Evolutionary conservation across 2,888 invertebrate genomes (phyloP).

Genomic region (Orthosia incerta): DNA sequence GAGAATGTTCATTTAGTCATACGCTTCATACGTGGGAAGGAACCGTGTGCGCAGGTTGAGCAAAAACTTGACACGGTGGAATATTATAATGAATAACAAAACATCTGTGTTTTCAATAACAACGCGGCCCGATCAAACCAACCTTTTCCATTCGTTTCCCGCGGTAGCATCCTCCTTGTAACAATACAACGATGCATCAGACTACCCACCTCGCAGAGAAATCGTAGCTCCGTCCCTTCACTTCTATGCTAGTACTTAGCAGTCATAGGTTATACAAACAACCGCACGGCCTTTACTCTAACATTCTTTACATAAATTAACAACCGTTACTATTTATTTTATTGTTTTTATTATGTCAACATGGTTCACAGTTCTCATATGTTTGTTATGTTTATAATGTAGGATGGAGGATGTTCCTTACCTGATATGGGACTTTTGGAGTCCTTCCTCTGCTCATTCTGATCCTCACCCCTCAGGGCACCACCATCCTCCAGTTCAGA

Average conservation of each 20-base stretch:
- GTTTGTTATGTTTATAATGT: conserved; percentile 29
- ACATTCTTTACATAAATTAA: conserved; percentile 68
- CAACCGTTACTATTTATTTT: conserved; percentile 44
- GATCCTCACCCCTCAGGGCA: conserved; percentile 67
- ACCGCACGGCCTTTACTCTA: conserved; percentile 52
- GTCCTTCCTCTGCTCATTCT: conserved; percentile 79
- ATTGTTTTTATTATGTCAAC: conserved; percentile 49
- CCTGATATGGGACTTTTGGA: conserved; percentile 81
- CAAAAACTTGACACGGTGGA: conserved; percentile 22
- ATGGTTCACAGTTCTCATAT: conserved; percentile 33
- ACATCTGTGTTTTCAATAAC: conserved; percentile 27
- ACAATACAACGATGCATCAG: conserved; percentile 32
- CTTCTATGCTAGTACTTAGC: conserved; percentile 48
- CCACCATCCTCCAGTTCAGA: conserved; percentile 67
- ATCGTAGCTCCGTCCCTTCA: conserved; percentile 61
- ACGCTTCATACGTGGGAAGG: conserved; percentile 45
- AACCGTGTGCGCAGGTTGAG: conserved; percentile 13
- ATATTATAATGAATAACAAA: conserved; percentile 12
- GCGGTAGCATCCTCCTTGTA: conserved; percentile 23
- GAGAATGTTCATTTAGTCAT: conserved; percentile 53
- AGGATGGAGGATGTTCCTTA: conserved; percentile 59
- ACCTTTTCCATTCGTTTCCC: conserved; percentile 7
- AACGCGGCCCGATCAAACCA: not conserved
- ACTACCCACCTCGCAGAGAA: conserved; percentile 47
- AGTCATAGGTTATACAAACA: conserved; percentile 58